phyloP scores from a whole-genome alignment of 2,888 invertebrate species.

The Chironomus tentans region DNA sequence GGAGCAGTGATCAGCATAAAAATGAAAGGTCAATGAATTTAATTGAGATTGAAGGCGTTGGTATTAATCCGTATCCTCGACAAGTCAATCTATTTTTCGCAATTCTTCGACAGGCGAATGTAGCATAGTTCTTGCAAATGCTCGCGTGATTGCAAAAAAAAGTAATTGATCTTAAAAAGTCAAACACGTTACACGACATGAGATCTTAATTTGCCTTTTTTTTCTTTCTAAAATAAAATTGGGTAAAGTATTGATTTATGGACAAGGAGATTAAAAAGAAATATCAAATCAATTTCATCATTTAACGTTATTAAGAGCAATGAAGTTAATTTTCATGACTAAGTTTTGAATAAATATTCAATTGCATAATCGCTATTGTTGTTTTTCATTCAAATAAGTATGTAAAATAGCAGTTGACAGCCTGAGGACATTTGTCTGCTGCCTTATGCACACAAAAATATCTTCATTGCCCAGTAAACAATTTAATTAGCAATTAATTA shows the following conservation, averaged over 20 bases:
- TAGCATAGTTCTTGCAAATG: too few species aligned
- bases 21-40: too few species aligned
- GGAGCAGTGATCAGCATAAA: too few species aligned
- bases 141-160: neutral
- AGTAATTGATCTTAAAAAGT: neutral
- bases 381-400: neutral
- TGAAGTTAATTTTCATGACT: neutral
- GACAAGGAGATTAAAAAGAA: too few species aligned
- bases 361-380: neutral
- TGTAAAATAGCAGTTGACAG: neutral
- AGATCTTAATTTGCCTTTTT: too few species aligned
- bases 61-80: too few species aligned
- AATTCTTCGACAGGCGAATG: too few species aligned
- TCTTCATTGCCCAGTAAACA: neutral
- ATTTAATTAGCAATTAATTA: neutral
- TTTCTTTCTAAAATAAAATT: too few species aligned
- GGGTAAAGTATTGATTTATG: too few species aligned
- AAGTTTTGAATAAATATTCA: neutral
- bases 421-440: neutral
- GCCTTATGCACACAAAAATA: neutral
- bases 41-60: too few species aligned
- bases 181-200: neutral
- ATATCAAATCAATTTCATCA: neutral
- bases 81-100: too few species aligned
- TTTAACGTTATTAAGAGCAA: neutral